Evolutionary conservation across 2,113 vertebrate genomes (phyloP).

Genomic region (Rana temporaria): DNA sequence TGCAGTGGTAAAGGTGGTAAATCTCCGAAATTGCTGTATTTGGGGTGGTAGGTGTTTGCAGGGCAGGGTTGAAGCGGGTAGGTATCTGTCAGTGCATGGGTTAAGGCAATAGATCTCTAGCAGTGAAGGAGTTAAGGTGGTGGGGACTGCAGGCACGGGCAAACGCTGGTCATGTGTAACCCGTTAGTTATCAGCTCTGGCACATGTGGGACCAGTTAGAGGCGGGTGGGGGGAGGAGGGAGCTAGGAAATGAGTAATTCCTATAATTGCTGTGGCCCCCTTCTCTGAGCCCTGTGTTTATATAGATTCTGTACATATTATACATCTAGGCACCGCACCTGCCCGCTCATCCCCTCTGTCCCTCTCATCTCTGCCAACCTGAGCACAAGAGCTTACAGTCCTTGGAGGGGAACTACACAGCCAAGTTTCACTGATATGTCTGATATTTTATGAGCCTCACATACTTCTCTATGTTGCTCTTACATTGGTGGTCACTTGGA

Average conservation of each 20-base stretch:
- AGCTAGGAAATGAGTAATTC: constrained; percentile 15
- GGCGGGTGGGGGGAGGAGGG: background rate
- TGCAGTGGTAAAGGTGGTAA: background rate
- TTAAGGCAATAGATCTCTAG: too few relatives aligned
- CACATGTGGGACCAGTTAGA: constrained; percentile 28
- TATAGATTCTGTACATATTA: background rate
- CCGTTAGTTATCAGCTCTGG: constrained; percentile 4
- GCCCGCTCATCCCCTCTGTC: background rate
- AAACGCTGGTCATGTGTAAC: background rate
- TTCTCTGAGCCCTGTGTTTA: background rate
- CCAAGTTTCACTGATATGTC: too few relatives aligned
- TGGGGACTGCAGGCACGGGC: background rate
- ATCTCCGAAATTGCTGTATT: background rate
- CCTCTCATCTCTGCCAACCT: background rate
- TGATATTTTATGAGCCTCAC: too few relatives aligned
- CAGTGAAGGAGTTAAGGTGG: background rate
- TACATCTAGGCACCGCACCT: background rate
- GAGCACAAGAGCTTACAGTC: background rate
- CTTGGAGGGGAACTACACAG: background rate
- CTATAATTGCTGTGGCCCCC: background rate
- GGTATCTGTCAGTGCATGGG: background rate
- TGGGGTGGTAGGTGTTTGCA: background rate
- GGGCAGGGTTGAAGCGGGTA: background rate
- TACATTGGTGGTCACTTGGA: too few relatives aligned
- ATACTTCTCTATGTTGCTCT: too few relatives aligned